phyloP scores from a whole-genome alignment of 2,888 invertebrate species.

The Apotomis turbidana region DNA sequence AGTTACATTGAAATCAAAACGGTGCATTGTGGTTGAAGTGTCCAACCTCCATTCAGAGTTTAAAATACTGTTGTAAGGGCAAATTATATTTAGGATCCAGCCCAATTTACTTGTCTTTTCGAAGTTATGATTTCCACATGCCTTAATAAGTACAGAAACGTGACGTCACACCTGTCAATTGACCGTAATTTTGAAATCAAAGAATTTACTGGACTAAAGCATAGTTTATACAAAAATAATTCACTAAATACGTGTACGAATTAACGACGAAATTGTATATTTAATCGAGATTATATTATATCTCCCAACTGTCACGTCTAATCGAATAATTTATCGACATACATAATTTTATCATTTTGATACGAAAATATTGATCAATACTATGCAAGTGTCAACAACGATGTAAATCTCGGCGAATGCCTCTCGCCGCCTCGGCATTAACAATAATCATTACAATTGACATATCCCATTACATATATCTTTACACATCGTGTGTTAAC shows the following conservation, averaged over 20 bases:
- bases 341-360: slow-evolving; percentile 21
- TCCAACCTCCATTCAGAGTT: slow-evolving; percentile 7
- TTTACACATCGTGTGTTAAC: too few relatives aligned
- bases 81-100: slow-evolving; percentile 31
- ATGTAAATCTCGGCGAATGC: neutral
- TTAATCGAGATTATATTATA: slow-evolving; percentile 2
- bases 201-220: neutral
- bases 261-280: slow-evolving; percentile 11
- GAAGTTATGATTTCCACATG: slow-evolving; percentile 11
- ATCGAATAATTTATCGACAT: slow-evolving; percentile 7
- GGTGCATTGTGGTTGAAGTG: neutral
- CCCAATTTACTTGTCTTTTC: slow-evolving; percentile 14
- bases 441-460: slow-evolving; percentile 29
- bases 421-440: neutral
- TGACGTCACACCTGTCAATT: neutral
- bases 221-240: slow-evolving; percentile 23
- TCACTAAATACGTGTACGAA: slow-evolving; percentile 6
- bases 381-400: slow-evolving; percentile 31
- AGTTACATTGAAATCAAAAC: neutral
- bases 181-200: neutral
- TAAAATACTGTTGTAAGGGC: slow-evolving; percentile 13
- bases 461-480: slow-evolving; percentile 3
- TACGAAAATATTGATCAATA: slow-evolving; percentile 40
- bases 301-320: slow-evolving; percentile 14
- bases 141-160: slow-evolving; percentile 18